These are phyloP conservation scores for Euphonia xanthogaster DNA, from an alignment of 2,797 vertebrate genomes.

Conservation along the genomic window DNA sequence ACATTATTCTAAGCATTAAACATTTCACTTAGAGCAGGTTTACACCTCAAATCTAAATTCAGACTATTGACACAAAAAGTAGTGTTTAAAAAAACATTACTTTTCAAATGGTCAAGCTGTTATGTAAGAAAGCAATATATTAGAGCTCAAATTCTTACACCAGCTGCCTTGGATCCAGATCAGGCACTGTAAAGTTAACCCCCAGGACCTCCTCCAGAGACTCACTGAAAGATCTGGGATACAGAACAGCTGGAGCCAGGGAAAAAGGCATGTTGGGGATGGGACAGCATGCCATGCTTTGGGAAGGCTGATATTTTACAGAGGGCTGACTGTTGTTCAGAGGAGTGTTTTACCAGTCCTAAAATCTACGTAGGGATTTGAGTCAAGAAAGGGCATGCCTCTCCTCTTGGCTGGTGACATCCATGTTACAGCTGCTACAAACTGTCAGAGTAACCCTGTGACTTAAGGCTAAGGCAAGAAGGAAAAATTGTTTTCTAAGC, in stretches of 20 bases:
- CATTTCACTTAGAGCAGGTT: not conserved
- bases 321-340: not conserved
- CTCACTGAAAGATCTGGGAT: not conserved
- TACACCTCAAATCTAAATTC: not conserved
- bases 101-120: not conserved
- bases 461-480: not conserved
- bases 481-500: not conserved
- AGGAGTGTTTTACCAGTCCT: not conserved
- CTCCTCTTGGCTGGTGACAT: not conserved
- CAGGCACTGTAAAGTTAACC: not conserved
- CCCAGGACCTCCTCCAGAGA: not conserved
- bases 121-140: not conserved
- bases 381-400: not conserved
- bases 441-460: not conserved
- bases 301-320: not conserved
- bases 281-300: not conserved
- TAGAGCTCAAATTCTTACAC: not conserved
- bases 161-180: not conserved
- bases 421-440: not conserved
- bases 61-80: not conserved
- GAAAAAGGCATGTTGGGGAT: not conserved
- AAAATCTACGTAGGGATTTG: not conserved
- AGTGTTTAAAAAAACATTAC: not conserved
- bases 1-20: not conserved
- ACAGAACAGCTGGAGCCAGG: not conserved